Base-by-base conservation (phyloP, 2,888 invertebrate species). In the Epinotia ramella region DNA sequence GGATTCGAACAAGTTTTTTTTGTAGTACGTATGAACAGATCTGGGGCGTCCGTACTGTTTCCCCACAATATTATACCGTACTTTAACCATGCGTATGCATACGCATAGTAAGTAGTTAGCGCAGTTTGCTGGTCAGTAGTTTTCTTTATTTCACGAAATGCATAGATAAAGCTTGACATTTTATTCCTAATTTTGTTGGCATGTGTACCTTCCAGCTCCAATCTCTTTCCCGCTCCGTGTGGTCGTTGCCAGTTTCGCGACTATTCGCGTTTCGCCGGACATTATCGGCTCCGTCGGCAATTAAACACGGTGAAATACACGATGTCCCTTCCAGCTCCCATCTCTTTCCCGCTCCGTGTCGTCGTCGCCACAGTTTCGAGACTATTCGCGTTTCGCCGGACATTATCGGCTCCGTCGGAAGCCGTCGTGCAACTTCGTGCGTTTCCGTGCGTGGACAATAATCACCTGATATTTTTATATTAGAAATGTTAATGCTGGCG, bases 351-450 rank as follows among this genome's bases (percentile, higher is more conserved):
- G 2, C 12, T 67, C 62, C 24, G 28, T 18, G 69, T 16, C 12
- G 20, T n/a, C 20, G 57, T 28, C 68, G 74, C 70, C 70, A 65
- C 88, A 89, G 91, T 90, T 91, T 90, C 84, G 88, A 88, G 80
- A 63, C 60, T 76, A 75, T 75, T 75, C 75, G 81, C 73, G 77
- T 86, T 88, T 89, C 86, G 83, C 85, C 84, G 90, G 91, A 91
- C 92, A 90, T 84, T 92, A 92, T 92, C 92, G 86, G 83, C 82
- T 68, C 84, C 84, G 91, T 91, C 91, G 90, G 91, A 87, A 83
- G 85, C 84, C 84, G 88, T 90, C 91, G 91, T 85, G 84, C 82
- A 91, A 92, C 92, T 93, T 90, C 91, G 91, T 89, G 84, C 85
- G 89, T 88, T 91, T 91, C 92, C 92, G 90, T 81, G 78, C 82